Base-by-base conservation (phyloP, 2,797 vertebrate species). In the Echeneis naucrates region DNA sequence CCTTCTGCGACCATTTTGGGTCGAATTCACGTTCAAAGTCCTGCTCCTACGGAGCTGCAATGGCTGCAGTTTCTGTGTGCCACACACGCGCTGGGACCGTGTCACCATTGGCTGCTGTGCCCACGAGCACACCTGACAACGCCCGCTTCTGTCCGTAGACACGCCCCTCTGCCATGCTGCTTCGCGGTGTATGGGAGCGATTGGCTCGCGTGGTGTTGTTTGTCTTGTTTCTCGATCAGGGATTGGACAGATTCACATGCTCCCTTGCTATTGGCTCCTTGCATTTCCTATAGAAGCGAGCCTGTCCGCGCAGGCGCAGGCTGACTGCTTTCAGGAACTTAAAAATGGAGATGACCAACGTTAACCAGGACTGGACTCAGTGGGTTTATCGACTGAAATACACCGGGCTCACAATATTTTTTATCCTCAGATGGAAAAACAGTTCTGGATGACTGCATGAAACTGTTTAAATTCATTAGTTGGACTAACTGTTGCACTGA, bases 131-230 rank as follows among this genome's bases (percentile, higher is more conserved):
- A 66, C 21, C 30, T 26, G 81, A 80, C 73, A 80, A 76, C 83
- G 44, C 81, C 82, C 59, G 68, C 86, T 83, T 47, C 48, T 66
- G 35, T 61, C 58, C 72, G 26, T 1, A 0, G 48, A 38, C 89
- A 90, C 89, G 44, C 93, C 91, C 48, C 66, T 62, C 57, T 82
- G 80, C 85, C 92, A 87, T 90, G 92, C 89, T 89, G 88, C 44
- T 89, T 89, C 87, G 85, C 71, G 89, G 87, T 94, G 92, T 78
- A 89, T 59, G 32, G 16, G 37, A 7, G 1, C 42, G 82, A 92
- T 93, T 93, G 92, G 92, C 58, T 88, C 13, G n/a, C 7, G 30
- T 27, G 12, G 3, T 89, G 66, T 84, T 87, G 84, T 92, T 92
- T 80, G 88, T 81, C 72, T 83, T 63, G 42, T 75, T 80, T 74